Evolutionary conservation across 2,113 vertebrate genomes (phyloP).

Genomic region (Anguilla rostrata): DNA sequence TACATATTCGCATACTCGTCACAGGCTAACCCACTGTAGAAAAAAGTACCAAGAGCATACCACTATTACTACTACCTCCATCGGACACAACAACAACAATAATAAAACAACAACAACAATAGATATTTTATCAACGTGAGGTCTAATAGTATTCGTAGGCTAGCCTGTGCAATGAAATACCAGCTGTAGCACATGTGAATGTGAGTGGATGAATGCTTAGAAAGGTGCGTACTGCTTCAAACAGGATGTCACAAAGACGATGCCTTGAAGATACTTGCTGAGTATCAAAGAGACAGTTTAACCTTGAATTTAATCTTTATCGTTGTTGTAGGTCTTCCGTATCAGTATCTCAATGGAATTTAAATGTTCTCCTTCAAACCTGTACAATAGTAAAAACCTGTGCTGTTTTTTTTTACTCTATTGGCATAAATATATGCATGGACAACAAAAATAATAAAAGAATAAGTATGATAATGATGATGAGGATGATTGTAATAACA

Average conservation of each 20-base stretch:
- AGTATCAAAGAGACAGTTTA: not conserved
- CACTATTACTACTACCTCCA: too few relatives aligned
- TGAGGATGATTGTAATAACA: too few relatives aligned
- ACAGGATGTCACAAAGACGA: not conserved
- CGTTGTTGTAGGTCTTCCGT: not conserved
- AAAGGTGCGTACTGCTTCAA: not conserved
- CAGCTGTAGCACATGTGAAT: too few relatives aligned
- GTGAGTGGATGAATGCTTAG: too few relatives aligned
- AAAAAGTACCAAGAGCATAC: too few relatives aligned
- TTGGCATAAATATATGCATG: not conserved
- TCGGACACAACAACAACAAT: not conserved
- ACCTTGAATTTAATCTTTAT: not conserved
- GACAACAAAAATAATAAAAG: not conserved
- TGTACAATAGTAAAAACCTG: not conserved
- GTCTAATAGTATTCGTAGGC: too few relatives aligned
- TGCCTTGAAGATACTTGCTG: not conserved
- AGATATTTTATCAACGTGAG: too few relatives aligned
- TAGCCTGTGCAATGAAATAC: too few relatives aligned
- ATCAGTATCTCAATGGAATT: too few relatives aligned
- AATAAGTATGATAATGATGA: too few relatives aligned
- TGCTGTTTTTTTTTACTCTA: not conserved
- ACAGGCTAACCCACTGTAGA: not conserved
- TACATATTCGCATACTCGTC: not conserved
- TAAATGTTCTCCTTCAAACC: not conserved
- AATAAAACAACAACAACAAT: not conserved